A percentile compares a stretch with the other conserved stretches of the same genome.
These are phyloP conservation scores for Lathamus discolor DNA, from an alignment of 2,113 vertebrate genomes.

Conservation along the genomic window DNA sequence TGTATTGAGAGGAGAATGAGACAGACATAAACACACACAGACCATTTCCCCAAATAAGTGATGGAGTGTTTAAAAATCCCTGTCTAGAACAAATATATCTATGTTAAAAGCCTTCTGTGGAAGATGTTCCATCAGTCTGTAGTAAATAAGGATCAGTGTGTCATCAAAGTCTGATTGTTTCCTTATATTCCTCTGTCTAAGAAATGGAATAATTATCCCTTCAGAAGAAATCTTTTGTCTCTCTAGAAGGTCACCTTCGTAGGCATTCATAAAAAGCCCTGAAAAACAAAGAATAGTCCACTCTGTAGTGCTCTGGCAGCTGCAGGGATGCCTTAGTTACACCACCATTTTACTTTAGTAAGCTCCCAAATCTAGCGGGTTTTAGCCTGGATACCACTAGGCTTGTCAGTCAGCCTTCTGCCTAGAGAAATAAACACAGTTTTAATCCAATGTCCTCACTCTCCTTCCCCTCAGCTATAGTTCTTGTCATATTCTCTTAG, in stretches of 20 bases:
- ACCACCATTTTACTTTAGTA: not conserved
- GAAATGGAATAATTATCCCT: not conserved
- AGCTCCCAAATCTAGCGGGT: not conserved
- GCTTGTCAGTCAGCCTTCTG: slow-evolving; percentile 38
- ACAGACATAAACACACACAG: not conserved
- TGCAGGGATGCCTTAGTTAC: not conserved
- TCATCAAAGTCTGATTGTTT: not conserved
- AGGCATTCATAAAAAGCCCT: not conserved
- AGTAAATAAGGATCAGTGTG: not conserved
- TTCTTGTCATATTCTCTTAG: slow-evolving; percentile 50
- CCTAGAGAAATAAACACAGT: slow-evolving; percentile 58
- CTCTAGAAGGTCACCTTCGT: slow-evolving; percentile 15
- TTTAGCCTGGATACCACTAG: not conserved
- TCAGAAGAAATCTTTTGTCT: not conserved
- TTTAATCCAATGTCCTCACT: slow-evolving; percentile 38
- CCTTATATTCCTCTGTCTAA: not conserved
- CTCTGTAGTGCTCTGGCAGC: not conserved
- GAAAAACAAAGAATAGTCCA: not conserved
- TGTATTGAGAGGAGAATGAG: not conserved
- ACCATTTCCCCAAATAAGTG: not conserved
- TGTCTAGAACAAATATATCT: not conserved
- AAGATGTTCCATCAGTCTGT: not conserved
- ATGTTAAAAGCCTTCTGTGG: not conserved
- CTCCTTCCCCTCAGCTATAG: slow-evolving; percentile 60
- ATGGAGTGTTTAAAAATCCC: not conserved